Percentiles rank a stretch among this genome's conserved stretches.
These are phyloP conservation scores for Thera britannica DNA, from an alignment of 2,888 invertebrate genomes.

Conservation along the genomic window DNA sequence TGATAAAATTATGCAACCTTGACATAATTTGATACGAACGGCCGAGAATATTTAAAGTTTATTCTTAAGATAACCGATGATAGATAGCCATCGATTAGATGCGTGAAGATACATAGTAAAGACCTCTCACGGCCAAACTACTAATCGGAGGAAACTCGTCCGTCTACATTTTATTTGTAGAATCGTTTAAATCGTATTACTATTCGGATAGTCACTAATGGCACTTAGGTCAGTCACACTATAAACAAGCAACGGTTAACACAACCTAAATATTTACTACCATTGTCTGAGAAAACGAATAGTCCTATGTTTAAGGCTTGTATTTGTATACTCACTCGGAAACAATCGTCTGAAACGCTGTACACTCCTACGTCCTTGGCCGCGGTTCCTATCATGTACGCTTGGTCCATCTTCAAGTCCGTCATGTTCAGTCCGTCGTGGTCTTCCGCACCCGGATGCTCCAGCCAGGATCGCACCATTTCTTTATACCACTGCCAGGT, in stretches of 20 bases:
- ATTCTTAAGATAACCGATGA: constrained; percentile 26
- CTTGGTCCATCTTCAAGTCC: constrained; percentile 87
- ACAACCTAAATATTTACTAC: constrained; percentile 12
- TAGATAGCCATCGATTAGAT: constrained; percentile 20
- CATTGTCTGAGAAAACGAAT: constrained; percentile 11
- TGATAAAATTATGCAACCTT: constrained; percentile 14
- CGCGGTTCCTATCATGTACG: constrained; percentile 81
- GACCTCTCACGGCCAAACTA: background rate
- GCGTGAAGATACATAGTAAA: constrained; percentile 8
- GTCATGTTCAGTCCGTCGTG: constrained; percentile 84
- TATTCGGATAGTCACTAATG: too few relatives aligned
- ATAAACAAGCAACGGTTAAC: background rate
- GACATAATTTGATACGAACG: constrained; percentile 23
- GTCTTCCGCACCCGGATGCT: constrained; percentile 80
- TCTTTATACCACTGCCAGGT: constrained; percentile 76
- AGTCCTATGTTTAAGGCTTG: constrained; percentile 4
- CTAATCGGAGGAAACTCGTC: too few relatives aligned
- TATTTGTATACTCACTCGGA: constrained; percentile 81
- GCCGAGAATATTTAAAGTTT: constrained; percentile 15
- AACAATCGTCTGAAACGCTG: constrained; percentile 88
- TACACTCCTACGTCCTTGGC: constrained; percentile 84
- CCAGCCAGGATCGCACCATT: constrained; percentile 83
- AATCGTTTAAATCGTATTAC: too few relatives aligned
- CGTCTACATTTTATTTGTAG: too few relatives aligned
- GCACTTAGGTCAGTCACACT: background rate